Base-by-base conservation (phyloP, 35 echinoderm and acorn worm species). In the Chiridota heheva region DNA sequence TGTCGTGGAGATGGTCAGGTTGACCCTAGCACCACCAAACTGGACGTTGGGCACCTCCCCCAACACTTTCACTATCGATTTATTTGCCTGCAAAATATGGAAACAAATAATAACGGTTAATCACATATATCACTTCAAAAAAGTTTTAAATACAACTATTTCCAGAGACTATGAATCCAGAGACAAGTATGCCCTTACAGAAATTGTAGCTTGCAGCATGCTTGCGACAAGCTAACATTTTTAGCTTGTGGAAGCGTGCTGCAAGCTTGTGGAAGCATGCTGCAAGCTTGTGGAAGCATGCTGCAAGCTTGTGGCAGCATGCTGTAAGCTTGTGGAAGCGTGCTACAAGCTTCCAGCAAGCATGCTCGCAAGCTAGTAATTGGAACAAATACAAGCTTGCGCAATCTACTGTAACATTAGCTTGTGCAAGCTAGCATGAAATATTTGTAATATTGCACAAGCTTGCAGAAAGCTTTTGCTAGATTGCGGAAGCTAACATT, bases 11-110 rank as follows among this genome's bases (percentile, higher is more conserved):
- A 98, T 88, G 12, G 95, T 98, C n/a, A 91, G 84, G 63, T 97
- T 97, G 38, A 97, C 94, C 68, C 88, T 91, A 41, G 94, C 88
- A 65, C 84, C 84, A 30, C 94, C 94, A 88, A 97, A 97, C 36
- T 91, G 84, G 64, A 91, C 90, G 80, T 97, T 97, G 4, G 94
- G 94, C 30, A 64, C 39, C 34, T 87, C 84, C 13, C 89, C 94
- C 17, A 97, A 51, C 36, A 97, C 86, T 71, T 97, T 97, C 67
- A 64, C 74, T 24, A 91, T 87, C 28, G 57, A 73, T 64, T 83
- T 91, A 80, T 72, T 91, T 40, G 70, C 94, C 94, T 91, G 89
- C 62, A 31, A 28, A 33, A 40, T 22, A 67, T 35, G 18, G 43
- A 60, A 66, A 75, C 7, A 85, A 22, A 62, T 36, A 41, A 86